Percentiles rank a stretch among this genome's conserved stretches.
These are phyloP conservation scores for Reticulitermes speratus DNA, from an alignment of 1,140 invertebrate species.

Conservation along the genomic window DNA sequence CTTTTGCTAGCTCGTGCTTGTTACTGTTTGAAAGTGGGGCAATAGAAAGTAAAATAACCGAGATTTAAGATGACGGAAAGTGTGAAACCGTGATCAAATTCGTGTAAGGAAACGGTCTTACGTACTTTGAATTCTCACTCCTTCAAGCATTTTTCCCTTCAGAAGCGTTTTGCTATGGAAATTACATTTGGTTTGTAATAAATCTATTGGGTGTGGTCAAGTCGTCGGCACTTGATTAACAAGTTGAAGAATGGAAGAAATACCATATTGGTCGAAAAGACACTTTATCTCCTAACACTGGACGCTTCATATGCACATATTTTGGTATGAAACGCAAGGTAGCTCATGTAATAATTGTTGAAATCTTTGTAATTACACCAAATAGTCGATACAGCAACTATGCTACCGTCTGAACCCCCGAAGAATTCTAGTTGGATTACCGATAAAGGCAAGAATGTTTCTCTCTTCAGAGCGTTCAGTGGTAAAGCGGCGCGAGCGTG, in stretches of 20 bases:
- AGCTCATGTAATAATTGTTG: too few relatives aligned
- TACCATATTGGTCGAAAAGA: neutral
- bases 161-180: neutral
- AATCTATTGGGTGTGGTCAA: constrained; percentile 11
- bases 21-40: neutral
- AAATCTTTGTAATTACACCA: too few relatives aligned
- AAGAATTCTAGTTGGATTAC: too few relatives aligned
- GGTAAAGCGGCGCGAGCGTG: too few relatives aligned
- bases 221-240: neutral
- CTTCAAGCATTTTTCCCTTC: neutral
- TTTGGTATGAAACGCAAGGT: too few relatives aligned
- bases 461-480: too few relatives aligned
- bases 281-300: neutral
- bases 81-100: neutral
- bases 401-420: too few relatives aligned
- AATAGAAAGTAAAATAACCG: neutral
- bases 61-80: neutral
- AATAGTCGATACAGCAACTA: too few relatives aligned
- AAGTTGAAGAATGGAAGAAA: neutral
- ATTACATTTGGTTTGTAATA: neutral
- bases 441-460: too few relatives aligned
- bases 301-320: neutral
- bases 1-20: neutral
- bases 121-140: neutral
- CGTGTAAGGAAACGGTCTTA: neutral